These are phyloP conservation scores for Malurus elegans DNA, from an alignment of 2,113 vertebrate species.

Conservation along the genomic window DNA sequence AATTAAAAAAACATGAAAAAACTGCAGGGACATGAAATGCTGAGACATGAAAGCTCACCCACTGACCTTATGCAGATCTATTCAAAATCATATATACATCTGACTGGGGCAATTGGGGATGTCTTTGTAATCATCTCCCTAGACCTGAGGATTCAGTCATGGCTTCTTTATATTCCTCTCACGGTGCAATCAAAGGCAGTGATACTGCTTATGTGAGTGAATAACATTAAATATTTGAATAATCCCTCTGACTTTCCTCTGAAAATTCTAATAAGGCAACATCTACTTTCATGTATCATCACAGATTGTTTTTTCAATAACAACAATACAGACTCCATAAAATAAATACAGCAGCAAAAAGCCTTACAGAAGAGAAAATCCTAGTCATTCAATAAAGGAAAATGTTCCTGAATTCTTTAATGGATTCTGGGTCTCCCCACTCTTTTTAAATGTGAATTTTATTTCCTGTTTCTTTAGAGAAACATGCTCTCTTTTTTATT, in stretches of 20 bases:
- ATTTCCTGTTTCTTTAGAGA: background rate
- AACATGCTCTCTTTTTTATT: background rate
- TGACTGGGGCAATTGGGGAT: background rate
- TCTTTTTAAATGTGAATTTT: background rate
- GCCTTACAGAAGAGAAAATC: background rate
- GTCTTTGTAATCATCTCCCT: background rate
- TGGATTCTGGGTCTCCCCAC: background rate
- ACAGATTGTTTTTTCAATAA: background rate
- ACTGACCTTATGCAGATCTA: background rate
- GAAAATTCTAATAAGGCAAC: background rate
- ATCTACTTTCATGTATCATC: background rate
- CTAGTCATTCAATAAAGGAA: background rate
- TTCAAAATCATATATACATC: background rate
- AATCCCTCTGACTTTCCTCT: background rate
- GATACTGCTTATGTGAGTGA: background rate
- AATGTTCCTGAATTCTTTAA: background rate
- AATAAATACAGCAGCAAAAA: background rate
- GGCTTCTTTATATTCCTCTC: background rate
- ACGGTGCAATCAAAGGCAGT: background rate
- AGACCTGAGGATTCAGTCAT: background rate
- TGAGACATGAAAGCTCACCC: background rate
- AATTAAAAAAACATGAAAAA: background rate
- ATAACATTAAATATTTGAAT: background rate
- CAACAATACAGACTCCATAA: background rate
- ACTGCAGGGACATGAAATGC: background rate